Evolutionary conservation across 1,140 invertebrate species (phyloP).

Genomic region (Cyclina sinensis): DNA sequence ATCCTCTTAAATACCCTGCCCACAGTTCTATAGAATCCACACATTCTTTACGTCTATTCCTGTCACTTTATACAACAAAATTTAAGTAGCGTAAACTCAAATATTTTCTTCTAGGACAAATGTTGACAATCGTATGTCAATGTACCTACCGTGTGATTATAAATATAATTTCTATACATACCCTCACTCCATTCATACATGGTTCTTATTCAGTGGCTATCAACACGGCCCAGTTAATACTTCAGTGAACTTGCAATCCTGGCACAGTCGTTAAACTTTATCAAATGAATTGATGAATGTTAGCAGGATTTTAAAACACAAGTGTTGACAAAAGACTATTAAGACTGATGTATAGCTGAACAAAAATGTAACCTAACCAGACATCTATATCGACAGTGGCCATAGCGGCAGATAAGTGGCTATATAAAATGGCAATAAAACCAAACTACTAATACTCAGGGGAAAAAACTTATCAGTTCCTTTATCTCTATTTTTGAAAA

Average conservation of each 20-base stretch:
- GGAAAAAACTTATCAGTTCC: no score
- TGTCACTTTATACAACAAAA: conserved; percentile 35
- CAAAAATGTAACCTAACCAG: not conserved
- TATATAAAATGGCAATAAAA: conserved; percentile 6
- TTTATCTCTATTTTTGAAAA: no score
- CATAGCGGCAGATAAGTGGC: not conserved
- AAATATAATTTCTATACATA: conserved; percentile 43
- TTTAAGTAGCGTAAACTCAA: conserved; percentile 36
- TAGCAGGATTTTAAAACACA: conserved; percentile 36
- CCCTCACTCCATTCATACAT: conserved; percentile 19
- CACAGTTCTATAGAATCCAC: not conserved
- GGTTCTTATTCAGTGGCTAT: conserved; percentile 10
- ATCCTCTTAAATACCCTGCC: conserved; percentile 13
- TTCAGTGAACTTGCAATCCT: not conserved
- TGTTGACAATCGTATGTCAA: conserved; percentile 28
- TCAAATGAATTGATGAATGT: conserved; percentile 3
- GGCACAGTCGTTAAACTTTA: not conserved
- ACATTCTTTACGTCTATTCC: conserved; percentile 8
- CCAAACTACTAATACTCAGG: no score
- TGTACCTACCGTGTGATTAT: conserved; percentile 21
- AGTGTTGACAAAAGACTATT: conserved; percentile 25
- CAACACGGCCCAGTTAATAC: conserved; percentile 28
- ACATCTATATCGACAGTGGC: not conserved
- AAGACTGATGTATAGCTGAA: not conserved
- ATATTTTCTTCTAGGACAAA: conserved; percentile 18